Evolutionary conservation across 1,140 invertebrate genomes (phyloP), one percentile per base, ranked within the genome.

Genomic region (Harpegnathos saltator): DNA sequence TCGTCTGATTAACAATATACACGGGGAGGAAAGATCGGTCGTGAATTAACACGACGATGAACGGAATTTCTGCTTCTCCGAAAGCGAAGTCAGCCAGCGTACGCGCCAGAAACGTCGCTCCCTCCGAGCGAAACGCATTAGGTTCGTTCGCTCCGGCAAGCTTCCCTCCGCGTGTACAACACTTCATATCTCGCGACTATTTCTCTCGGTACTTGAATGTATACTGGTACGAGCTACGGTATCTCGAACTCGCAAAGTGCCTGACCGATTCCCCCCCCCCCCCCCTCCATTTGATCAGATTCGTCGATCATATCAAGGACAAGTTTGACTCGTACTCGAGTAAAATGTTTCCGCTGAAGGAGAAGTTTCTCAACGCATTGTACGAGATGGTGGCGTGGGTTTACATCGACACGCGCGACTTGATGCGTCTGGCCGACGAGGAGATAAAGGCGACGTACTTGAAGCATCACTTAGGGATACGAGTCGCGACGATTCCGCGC

Each of bases 391-490:
- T 91, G 22, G 90, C 89, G 5, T 88, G 83, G 61, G 72, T 82
- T 0, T 93, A 93, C 65, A 75, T 93, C 15, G 91, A 93, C 33
- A 77, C 91, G 3, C 86, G 93, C 0, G 86, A 93, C 62, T 74
- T 93, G 38, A 85, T 69, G 7, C 33, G 44, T 0, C 44, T 91
- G 0, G 33, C 68, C 1, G 44, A 69, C 26, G 85, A 81, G 24
- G 38, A 75, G 12, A 68, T 22, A 0, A 89, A 82, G 24, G 59
- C 29, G 1, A 85, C 9, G 1, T 89, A 90, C 19, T 24, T 93
- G 12, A 92, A 90, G 19, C 91, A 91, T 82, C 89, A 91, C 48
- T 50, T 93, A 59, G 91, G 92, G 12, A 78, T 92, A 24, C 69
- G 81, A 14, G 78, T 84, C 0, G 73, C 73, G 0, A 85, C 50